phyloP scores from a whole-genome alignment of 2,797 vertebrate genomes.

The Oophaga sylvatica region DNA sequence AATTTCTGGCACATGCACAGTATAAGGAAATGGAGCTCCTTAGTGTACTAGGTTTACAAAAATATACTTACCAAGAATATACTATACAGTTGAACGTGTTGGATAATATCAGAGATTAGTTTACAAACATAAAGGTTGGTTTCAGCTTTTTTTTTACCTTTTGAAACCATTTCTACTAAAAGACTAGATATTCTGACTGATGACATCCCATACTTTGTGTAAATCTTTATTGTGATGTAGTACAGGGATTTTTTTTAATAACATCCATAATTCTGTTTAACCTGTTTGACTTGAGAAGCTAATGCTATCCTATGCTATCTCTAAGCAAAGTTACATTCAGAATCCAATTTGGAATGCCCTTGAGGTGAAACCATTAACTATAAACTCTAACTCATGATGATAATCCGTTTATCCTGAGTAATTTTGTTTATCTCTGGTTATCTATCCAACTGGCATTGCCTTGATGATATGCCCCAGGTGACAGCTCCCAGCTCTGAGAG shows the following conservation, averaged over 20 bases:
- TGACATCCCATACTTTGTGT: too few species aligned
- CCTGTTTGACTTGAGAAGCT: neutral
- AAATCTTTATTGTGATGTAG: slow-evolving; percentile 10
- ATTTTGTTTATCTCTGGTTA: neutral
- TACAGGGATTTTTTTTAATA: slow-evolving; percentile 18
- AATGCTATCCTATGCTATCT: neutral
- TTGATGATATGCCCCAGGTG: neutral
- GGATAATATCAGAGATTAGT: neutral
- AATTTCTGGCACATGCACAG: too few species aligned
- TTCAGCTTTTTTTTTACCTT: neutral
- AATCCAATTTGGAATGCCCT: slow-evolving; percentile 10
- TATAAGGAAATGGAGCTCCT: too few species aligned
- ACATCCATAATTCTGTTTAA: slow-evolving; percentile 11
- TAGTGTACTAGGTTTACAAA: too few species aligned
- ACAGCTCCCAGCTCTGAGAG: neutral
- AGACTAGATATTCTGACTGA: neutral
- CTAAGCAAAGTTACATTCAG: neutral
- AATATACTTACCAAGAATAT: too few species aligned
- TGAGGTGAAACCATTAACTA: slow-evolving; percentile 20
- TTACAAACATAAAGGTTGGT: neutral
- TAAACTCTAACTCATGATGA: slow-evolving; percentile 6
- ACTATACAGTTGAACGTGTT: neutral
- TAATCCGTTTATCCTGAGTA: slow-evolving; percentile 1
- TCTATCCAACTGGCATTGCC: neutral
- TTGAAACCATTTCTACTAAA: neutral